Conservation (phyloP, 2,888 invertebrate genomes). For the Petrolisthes cinctipes region DNA sequence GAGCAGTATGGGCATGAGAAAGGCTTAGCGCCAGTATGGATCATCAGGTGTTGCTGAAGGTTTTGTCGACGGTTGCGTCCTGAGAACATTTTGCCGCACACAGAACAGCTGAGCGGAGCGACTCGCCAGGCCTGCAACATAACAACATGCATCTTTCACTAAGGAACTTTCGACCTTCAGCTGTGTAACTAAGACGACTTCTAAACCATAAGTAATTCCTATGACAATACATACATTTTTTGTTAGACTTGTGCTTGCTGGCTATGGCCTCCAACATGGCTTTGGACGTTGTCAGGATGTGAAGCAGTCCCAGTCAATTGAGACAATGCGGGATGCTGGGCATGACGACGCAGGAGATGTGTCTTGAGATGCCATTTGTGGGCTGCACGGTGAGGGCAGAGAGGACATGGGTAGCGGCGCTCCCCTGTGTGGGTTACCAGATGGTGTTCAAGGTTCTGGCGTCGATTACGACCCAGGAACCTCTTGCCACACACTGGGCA, state of each 20-base stretch:
- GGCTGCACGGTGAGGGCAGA: constrained; percentile 61
- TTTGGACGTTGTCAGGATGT: constrained; percentile 43
- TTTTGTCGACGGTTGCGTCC: constrained; percentile 60
- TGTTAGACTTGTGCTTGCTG: constrained; percentile 54
- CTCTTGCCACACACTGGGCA: constrained; percentile 64
- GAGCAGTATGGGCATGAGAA: constrained; percentile 58
- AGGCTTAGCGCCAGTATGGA: constrained; percentile 62
- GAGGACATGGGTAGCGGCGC: constrained; percentile 61
- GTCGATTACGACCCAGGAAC: constrained; percentile 63
- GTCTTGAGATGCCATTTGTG: constrained; percentile 65
- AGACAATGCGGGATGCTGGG: constrained; percentile 50
- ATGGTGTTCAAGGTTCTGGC: constrained; percentile 64
- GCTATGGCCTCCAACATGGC: constrained; percentile 42
- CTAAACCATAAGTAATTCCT: constrained; percentile 42
- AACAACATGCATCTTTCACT: constrained; percentile 61
- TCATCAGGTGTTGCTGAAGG: constrained; percentile 54
- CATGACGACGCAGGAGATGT: constrained; percentile 61
- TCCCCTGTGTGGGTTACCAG: constrained; percentile 64
- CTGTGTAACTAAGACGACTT: constrained; percentile 43
- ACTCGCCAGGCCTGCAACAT: constrained; percentile 58
- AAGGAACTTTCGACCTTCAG: constrained; percentile 32
- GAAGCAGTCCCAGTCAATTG: constrained; percentile 33
- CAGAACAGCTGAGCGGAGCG: constrained; percentile 45
- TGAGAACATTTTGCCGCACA: constrained; percentile 58
- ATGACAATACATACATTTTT: constrained; percentile 51